Evolutionary conservation across 2,888 invertebrate species (phyloP), one percentile per base, ranked within the genome.

Genomic region (Habroteleia sp.): DNA sequence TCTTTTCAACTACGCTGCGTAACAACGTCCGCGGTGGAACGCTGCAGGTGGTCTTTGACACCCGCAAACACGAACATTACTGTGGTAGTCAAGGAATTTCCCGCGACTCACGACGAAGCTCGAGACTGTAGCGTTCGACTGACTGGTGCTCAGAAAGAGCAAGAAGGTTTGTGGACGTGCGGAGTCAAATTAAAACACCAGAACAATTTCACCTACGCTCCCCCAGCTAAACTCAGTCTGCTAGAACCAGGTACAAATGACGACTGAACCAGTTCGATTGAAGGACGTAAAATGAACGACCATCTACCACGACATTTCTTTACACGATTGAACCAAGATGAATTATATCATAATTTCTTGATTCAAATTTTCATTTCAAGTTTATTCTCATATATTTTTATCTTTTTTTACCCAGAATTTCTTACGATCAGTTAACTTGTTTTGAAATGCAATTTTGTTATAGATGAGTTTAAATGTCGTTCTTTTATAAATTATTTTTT

Each of bases 91-190:
- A 88, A 85, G 74, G 87, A 86, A 66, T 88, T 88, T 71, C 79
- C 83, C 8, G 84, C 87, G 2, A 82, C 82, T 10, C 87, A 87
- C 29, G 78, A 81, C 39, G 87, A 86, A 39, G 85, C 82, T n/a
- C 80, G 87, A 35, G 88, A 89, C 74, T 89, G 88, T 77, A 88
- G 88, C 72, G 85, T 88, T 13, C 80, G 86, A 46, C 65, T 89
- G 60, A 83, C 84, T 52, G 83, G 85, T 71, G 87, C 88, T 1
- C 79, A 85, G 6, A 83, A 80, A 20, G 87, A 87, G 44, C 87
- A 89, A 74, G 87, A 88, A 71, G 88, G 88, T 1, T 81, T 88
- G 0, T 89, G 88, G 88, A 87, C 86, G 14, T 89, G 88, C 62
- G 87, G 87, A 1, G 88, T 86, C 2, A 83, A 85, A 71, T 76